Evolutionary conservation across 2,888 invertebrate species (phyloP).

Genomic region (Syritta pipiens): DNA sequence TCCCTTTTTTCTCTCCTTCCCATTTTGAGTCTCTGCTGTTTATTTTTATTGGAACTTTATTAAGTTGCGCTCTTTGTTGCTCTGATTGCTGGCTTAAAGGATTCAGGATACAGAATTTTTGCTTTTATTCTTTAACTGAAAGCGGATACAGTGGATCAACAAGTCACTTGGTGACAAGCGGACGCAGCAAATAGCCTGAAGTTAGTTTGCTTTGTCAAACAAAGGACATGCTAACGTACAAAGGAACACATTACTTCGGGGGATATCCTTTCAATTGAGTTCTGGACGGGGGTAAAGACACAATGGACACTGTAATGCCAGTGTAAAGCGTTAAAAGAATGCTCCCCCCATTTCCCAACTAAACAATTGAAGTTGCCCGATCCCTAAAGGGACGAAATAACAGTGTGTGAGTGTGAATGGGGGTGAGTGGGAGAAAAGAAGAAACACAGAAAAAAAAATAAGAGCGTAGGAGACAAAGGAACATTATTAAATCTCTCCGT

Average conservation of each 20-base stretch:
- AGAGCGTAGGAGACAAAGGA: conserved; percentile 38
- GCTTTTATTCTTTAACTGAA: conserved; percentile 11
- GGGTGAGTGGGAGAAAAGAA: neutral
- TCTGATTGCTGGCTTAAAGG: conserved; percentile 54
- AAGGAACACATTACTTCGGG: conserved; percentile 32
- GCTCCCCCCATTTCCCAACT: too few relatives aligned
- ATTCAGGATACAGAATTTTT: conserved; percentile 6
- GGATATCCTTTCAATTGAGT: conserved; percentile 33
- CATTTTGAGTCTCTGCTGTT: too few relatives aligned
- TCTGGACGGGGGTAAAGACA: neutral
- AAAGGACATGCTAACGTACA: neutral
- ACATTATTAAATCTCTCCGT: conserved; percentile 42
- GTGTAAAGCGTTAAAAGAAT: conserved; percentile 23
- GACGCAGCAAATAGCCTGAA: conserved; percentile 45
- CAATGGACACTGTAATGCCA: conserved; percentile 12
- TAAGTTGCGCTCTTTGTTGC: conserved; percentile 45
- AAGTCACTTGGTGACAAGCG: conserved; percentile 58
- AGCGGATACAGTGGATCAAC: conserved; percentile 53
- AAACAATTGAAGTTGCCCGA: conserved; percentile 33
- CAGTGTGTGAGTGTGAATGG: neutral
- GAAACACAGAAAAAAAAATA: neutral
- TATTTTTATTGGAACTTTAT: conserved; percentile 42
- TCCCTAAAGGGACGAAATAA: conserved; percentile 8
- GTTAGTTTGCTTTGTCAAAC: conserved; percentile 41
- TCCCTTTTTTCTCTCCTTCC: neutral